Percentiles rank a stretch among this genome's conserved stretches.
These are phyloP conservation scores for Calameuta filiformis DNA, from an alignment of 2,888 invertebrate genomes.

Conservation along the genomic window DNA sequence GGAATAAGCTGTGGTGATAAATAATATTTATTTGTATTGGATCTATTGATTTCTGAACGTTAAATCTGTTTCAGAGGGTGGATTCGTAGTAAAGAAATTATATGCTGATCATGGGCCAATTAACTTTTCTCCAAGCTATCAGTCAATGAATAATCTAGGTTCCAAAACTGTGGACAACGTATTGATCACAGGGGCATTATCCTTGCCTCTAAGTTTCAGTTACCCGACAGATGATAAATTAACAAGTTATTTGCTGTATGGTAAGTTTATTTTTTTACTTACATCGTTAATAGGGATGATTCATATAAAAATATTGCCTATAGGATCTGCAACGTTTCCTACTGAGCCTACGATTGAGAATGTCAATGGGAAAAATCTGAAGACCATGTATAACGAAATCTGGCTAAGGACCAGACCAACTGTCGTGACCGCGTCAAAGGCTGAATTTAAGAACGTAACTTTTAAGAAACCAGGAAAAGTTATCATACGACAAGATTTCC, in stretches of 20 bases:
- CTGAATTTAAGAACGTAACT: conserved; percentile 53
- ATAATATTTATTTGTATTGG: not conserved
- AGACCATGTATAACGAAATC: conserved; percentile 57
- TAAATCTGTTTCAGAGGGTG: conserved; percentile 17
- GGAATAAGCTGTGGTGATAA: conserved; percentile 12
- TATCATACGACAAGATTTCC: conserved; percentile 59
- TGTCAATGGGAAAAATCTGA: conserved; percentile 62
- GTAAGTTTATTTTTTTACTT: not conserved
- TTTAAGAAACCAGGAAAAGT: conserved; percentile 31
- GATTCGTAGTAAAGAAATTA: conserved; percentile 31
- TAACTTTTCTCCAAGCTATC: not conserved
- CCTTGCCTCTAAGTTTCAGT: conserved; percentile 37
- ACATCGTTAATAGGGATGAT: not conserved
- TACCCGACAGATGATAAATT: conserved; percentile 31
- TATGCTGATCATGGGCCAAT: conserved; percentile 29
- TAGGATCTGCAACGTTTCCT: conserved; percentile 65
- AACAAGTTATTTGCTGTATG: conserved; percentile 30
- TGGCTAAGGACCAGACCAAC: conserved; percentile 68
- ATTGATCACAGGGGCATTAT: conserved; percentile 51
- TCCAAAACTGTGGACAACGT: conserved; percentile 24
- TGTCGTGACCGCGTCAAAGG: conserved; percentile 42
- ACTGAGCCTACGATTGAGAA: conserved; percentile 63
- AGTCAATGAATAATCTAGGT: conserved; percentile 20
- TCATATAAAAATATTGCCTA: conserved; percentile 27
- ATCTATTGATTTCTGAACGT: conserved; percentile 1